Evolutionary conservation across 2,797 vertebrate genomes (phyloP), one percentile per base, ranked within the genome.

Genomic region (Dromococcyx pavoninus): DNA sequence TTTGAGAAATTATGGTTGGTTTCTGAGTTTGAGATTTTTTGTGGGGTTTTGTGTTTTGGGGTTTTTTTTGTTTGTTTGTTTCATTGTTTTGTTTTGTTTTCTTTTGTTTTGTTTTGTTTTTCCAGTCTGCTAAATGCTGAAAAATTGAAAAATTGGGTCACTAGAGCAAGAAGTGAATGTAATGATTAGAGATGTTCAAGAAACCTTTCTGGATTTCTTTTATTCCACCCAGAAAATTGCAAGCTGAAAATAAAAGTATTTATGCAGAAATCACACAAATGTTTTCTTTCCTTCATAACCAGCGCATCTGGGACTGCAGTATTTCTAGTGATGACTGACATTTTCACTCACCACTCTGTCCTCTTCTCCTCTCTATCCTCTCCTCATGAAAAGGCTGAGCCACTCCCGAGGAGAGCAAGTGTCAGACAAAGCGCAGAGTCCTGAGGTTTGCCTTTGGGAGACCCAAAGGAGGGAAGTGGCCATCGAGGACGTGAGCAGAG

Each of bases 341-440:
- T 53, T 35, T 95, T 73, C 66, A 85, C n/a, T 97, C 93, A 96
- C 95, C 95, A 96, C 85, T 75, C 73, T 96, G 93, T 96, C 91
- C 95, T 96, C 88, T 97, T 71, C 79, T 95, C 95, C 95, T 96
- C 83, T 76, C 75, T 96, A 93, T 96, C 91, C 95, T 96, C 88
- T 97, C 72, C 79, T 95, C 89, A 72, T 96, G 96, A 93, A 97
- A 97, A 97, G 67, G 94, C 91, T 96, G 90, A 93, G 84, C 75
- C 0, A 8, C 76, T 93, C 66, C 78, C 2, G 17, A 62, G 84
- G 51, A 95, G 60, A 15, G 1, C 44, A 27, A 62, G 80, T 83
- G 90, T 88, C 5, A 35, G 91, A 96, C 91, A 96, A 90, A 97
- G 80, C 22, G 0, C 21, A 19, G 73, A 67, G 80, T 93, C 75